Percentiles rank a stretch among this genome's conserved stretches.
Conservation (phyloP, 2,888 invertebrate genomes). For the Spilarctia lutea region DNA sequence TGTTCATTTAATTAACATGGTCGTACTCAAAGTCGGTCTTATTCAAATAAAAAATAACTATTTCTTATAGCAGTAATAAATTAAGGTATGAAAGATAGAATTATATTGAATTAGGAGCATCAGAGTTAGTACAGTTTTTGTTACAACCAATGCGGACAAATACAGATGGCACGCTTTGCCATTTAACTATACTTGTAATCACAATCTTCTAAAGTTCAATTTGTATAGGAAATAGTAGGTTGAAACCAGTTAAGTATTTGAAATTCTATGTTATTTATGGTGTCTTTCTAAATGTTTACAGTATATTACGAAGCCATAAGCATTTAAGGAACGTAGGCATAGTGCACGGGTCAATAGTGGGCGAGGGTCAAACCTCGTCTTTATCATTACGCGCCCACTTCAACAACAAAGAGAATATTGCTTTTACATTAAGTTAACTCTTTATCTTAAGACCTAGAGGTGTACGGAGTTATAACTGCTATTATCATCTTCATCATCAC, state of each 20-base stretch:
- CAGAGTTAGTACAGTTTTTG: too few relatives aligned
- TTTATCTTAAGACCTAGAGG: constrained; percentile 28
- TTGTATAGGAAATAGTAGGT: background rate
- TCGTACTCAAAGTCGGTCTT: too few relatives aligned
- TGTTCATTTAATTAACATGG: too few relatives aligned
- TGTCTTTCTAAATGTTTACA: constrained; percentile 73
- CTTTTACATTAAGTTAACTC: constrained; percentile 44
- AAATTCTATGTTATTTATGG: background rate
- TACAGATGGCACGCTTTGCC: background rate
- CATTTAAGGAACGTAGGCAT: constrained; percentile 63
- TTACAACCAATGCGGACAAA: background rate
- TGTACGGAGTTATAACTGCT: background rate
- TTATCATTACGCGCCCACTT: constrained; percentile 46
- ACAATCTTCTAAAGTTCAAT: background rate
- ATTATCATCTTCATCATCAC: background rate
- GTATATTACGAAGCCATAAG: constrained; percentile 69
- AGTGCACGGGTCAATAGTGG: constrained; percentile 61
- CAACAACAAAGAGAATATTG: constrained; percentile 46
- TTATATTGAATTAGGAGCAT: background rate
- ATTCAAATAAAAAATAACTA: background rate
- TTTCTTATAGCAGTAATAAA: background rate
- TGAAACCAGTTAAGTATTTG: background rate
- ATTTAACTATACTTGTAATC: background rate
- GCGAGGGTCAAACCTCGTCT: constrained; percentile 40
- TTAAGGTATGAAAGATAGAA: background rate